Base-by-base conservation (phyloP, 2,888 invertebrate genomes). In the Nymphalis polychloros region DNA sequence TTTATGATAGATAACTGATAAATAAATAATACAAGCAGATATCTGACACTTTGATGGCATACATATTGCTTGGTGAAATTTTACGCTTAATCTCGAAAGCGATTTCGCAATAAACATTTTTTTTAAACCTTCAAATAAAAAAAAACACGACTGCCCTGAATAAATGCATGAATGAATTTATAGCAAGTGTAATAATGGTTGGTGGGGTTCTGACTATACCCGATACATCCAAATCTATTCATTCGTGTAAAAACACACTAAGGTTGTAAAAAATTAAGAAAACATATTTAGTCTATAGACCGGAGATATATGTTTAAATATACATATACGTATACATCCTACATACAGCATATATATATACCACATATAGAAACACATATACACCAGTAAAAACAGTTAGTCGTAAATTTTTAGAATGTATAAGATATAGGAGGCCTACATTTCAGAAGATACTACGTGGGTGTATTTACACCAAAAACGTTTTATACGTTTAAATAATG, bases 401-500 rank as follows among this genome's bases (percentile, higher is more conserved):
- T 47, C 35, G 47, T 16, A 57, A 41, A 57, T 57, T 35, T 41
- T 35, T n/a, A 57, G 41, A 67, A 55, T 62, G 59, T 27, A 49
- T 35, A 23, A 49, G 52, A 35, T 61, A 62, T 64, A 53, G 27
- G 53, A 59, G 68, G 69, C 66, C 68, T 66, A 71, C 68, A 72
- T 70, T 68, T 64, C 63, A 61, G 59, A 59, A 64, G 68, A 68
- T 71, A 64, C 49, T 55, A 63, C 68, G 72, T 73, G 64, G 74
- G 71, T 68, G 72, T 70, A 69, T 73, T 68, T 73, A 74, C 72
- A 75, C 72, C 73, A 72, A 77, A 75, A 77, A 70, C 71, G 70
- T 69, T 72, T 76, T 72, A 74, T 72, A 70, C 64, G 66, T 68
- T 80, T 82, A 82, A 87, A 87, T 87, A 87, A 86, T 86, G 84